Base-by-base conservation (phyloP, 1,140 invertebrate genomes). In the Leptinotarsa texana region DNA sequence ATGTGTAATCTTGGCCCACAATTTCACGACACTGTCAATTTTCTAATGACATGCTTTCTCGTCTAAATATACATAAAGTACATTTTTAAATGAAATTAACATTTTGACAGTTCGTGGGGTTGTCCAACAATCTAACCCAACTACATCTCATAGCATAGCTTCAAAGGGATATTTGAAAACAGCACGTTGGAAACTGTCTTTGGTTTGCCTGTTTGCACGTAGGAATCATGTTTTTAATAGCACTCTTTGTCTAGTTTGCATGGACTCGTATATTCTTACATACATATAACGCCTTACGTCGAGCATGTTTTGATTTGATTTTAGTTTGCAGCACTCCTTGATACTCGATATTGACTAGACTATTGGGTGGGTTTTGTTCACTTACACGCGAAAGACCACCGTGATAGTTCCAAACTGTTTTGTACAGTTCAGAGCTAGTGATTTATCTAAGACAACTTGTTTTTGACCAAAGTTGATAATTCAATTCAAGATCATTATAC, bases 141-240 rank as follows among this genome's bases (percentile, higher is more conserved):
- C 51, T 18, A 17, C 81, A 82, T 77, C 74, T 83, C 82, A 83
- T 83, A 79, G 82, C 82, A 83, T 83, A 80, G 82, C 82, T 83
- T 83, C 82, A 83, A 82, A 77, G 49, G 78, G 71, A 70, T 69
- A 18, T 57, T 75, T 66, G 74, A 69, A 63, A 69, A 69, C 62
- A 24, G 77, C 71, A 77, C 74, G 74, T 24, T 67, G 33, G 13
- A 21, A 63, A 18, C 15, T 49, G 13, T 24, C 24, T 3, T 17
- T 33, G 1, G 51, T 57, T 17, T 57, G 63, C 22, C 63, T 57
- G 51, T 13, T 70, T 70, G 68, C 65, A 66, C 33, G 65, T 71
- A 62, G 33, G 8, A 22, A 57, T 17, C 51, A 57, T 57, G n/a
- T 57, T 57, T 33, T 57, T 1, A 18, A 42, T 42, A 42, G 8